phyloP scores from a whole-genome alignment of 2,113 vertebrate species.

The Festucalex cinctus region DNA sequence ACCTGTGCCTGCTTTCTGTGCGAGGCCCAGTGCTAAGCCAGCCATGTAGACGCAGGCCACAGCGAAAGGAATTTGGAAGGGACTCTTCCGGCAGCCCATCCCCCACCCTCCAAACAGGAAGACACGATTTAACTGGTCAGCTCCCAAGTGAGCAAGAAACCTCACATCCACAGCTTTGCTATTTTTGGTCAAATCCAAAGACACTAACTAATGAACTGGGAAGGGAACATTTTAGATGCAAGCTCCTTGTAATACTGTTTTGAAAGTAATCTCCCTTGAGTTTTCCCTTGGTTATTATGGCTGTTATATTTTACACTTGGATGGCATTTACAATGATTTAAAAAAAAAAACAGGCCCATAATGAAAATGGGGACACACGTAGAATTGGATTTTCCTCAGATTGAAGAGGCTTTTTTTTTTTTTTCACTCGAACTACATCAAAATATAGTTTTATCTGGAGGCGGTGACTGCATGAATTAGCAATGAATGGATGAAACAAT shows the following conservation, averaged over 20 bases:
- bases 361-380: no score
- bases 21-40: slow-evolving; percentile 62
- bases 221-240: background rate
- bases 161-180: slow-evolving; percentile 12
- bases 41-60: slow-evolving; percentile 63
- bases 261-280: background rate
- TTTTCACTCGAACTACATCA: no score
- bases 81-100: slow-evolving; percentile 59
- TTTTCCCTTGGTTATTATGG: background rate
- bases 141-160: slow-evolving; percentile 30
- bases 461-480: no score
- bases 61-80: slow-evolving; percentile 65
- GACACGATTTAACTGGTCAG: slow-evolving; percentile 42
- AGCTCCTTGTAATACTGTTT: background rate
- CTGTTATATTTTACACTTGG: background rate
- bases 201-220: background rate
- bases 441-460: no score
- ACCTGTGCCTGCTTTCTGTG: slow-evolving; percentile 54
- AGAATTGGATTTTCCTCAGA: no score
- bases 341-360: background rate
- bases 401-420: no score
- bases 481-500: no score
- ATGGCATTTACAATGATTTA: background rate
- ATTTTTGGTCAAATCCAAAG: slow-evolving; percentile 20
- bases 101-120: slow-evolving; percentile 39